Conservation (phyloP, 53 echinoderm and acorn worm species). For the Patiria pectinifera region DNA sequence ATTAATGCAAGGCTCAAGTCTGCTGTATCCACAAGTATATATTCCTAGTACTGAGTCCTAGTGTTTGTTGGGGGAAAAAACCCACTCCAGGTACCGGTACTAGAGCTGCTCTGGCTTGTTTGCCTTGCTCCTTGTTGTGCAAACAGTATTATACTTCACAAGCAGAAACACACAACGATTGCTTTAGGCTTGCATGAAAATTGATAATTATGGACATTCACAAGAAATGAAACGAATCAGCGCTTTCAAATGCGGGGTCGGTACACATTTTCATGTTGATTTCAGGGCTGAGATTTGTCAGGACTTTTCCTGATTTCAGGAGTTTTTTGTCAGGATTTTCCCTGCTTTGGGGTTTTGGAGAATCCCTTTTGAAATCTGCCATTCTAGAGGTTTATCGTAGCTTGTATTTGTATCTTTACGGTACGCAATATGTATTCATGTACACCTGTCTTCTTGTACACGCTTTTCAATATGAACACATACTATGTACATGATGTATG, state of each 20-base stretch:
- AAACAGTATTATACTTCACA: not conserved
- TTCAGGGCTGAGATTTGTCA: too few relatives aligned
- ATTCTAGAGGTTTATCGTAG: too few relatives aligned
- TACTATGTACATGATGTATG: too few relatives aligned
- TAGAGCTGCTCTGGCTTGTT: not conserved
- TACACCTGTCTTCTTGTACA: too few relatives aligned
- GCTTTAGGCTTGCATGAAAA: not conserved
- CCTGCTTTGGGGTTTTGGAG: too few relatives aligned
- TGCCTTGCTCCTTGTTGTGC: constrained; percentile 15
- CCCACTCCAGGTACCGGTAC: not conserved
- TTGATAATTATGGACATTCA: not conserved
- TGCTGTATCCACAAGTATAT: not conserved
- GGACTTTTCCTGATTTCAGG: too few relatives aligned
- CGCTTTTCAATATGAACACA: too few relatives aligned
- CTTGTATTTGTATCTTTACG: too few relatives aligned
- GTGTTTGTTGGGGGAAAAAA: not conserved
- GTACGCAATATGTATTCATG: too few relatives aligned
- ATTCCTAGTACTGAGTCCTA: not conserved
- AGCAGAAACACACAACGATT: not conserved
- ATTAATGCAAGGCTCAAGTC: not conserved
- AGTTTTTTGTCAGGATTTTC: too few relatives aligned
- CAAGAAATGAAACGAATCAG: not conserved
- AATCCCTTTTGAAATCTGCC: too few relatives aligned
- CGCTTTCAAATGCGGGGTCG: not conserved
- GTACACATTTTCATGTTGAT: not conserved